Percentiles rank a stretch among this genome's conserved stretches.
Evolutionary conservation across 2,888 invertebrate species (phyloP).

Genomic region (Pseudeuparius sepicola): DNA sequence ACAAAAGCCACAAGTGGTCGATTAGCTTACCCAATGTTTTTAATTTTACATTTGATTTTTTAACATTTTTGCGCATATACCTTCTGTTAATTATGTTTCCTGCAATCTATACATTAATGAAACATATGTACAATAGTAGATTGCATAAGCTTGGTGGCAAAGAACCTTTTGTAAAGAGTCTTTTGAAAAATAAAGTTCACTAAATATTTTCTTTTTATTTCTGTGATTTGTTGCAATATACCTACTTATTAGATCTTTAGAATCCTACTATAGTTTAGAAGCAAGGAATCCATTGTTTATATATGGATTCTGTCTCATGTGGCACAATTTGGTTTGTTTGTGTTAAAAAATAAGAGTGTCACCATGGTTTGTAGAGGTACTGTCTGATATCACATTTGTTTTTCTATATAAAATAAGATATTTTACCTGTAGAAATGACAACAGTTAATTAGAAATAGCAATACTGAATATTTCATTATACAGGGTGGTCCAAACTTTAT

Average conservation of each 20-base stretch:
- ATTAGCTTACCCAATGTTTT: constrained; percentile 70
- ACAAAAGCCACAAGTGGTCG: constrained; percentile 69
- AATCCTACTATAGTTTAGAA: too few species aligned
- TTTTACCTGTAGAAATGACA: too few species aligned
- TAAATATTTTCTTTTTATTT: not conserved
- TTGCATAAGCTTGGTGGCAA: constrained; percentile 50
- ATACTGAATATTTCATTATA: too few species aligned
- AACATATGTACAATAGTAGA: constrained; percentile 71
- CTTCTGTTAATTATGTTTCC: constrained; percentile 67
- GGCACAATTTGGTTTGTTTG: too few species aligned
- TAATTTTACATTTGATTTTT: constrained; percentile 83
- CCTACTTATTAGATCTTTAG: not conserved
- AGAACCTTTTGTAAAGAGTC: constrained; percentile 13
- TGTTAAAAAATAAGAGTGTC: too few species aligned
- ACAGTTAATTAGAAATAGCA: too few species aligned
- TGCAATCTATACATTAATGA: constrained; percentile 67
- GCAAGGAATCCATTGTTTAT: too few species aligned
- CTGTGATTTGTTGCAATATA: not conserved
- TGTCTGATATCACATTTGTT: too few species aligned
- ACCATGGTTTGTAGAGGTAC: too few species aligned
- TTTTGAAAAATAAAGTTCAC: constrained; percentile 1
- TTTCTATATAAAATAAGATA: too few species aligned
- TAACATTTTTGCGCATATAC: constrained; percentile 67
- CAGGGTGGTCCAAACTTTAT: too few species aligned
- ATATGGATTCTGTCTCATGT: too few species aligned